These are phyloP conservation scores for Petrosia ficiformis DNA, from an alignment of 37 sponge, comb jelly and placozoan species.

Conservation along the genomic window DNA sequence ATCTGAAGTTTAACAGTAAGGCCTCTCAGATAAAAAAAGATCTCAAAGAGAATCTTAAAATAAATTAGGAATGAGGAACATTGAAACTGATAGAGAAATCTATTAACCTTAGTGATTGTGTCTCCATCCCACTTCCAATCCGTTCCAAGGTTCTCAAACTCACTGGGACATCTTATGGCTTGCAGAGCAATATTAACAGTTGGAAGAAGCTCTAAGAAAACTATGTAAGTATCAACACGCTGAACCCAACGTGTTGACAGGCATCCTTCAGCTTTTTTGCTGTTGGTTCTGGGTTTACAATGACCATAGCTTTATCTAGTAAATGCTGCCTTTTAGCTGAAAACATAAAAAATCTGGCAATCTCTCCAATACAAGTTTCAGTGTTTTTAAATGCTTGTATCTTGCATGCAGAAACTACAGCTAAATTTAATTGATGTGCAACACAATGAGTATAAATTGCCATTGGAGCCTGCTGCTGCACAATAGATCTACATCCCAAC, in stretches of 20 bases:
- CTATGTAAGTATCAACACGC: conserved; percentile 45
- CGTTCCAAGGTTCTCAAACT: conserved; percentile 3
- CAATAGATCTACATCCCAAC: background rate
- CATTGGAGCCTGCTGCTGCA: conserved; percentile 35
- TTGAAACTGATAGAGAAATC: conserved; percentile 52
- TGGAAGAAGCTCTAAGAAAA: conserved; percentile 9
- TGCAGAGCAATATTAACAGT: conserved; percentile 3
- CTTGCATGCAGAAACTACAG: conserved; percentile 53
- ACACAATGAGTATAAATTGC: conserved; percentile 53
- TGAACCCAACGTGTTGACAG: conserved; percentile 56
- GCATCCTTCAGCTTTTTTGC: conserved; percentile 45
- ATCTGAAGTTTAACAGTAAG: conserved; percentile 52
- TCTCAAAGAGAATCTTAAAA: conserved; percentile 50
- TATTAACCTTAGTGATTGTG: conserved; percentile 43
- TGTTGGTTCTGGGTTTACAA: background rate
- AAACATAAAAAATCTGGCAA: conserved; percentile 12
- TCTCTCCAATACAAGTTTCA: background rate
- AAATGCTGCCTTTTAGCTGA: conserved; percentile 19
- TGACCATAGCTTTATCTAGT: conserved; percentile 37
- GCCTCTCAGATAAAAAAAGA: conserved; percentile 21
- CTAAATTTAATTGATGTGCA: conserved; percentile 49
- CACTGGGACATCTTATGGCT: background rate
- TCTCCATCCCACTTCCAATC: conserved; percentile 71
- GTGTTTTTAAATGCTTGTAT: conserved; percentile 16
- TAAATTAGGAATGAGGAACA: conserved; percentile 46